Evolutionary conservation across 1,140 invertebrate species (phyloP).

Genomic region (Cepaea nemoralis): DNA sequence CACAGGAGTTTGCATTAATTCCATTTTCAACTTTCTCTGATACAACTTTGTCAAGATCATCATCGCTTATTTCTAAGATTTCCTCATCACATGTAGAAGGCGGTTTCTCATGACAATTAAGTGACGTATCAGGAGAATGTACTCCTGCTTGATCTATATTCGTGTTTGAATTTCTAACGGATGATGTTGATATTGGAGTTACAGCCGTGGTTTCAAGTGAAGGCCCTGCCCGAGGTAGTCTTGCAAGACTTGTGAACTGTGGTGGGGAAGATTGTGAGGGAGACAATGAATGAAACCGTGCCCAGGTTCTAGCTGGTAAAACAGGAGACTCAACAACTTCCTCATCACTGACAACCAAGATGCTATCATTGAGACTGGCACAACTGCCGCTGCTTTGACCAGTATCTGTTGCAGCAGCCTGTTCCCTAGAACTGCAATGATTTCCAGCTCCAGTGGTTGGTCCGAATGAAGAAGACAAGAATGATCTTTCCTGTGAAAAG

Average conservation of each 20-base stretch:
- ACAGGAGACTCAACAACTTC: not conserved
- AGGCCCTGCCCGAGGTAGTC: not conserved
- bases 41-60: not conserved
- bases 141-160: not conserved
- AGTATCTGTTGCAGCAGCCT: not conserved
- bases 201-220: not conserved
- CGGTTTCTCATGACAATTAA: not conserved
- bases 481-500: not conserved
- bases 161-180: not conserved
- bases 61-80: slow-evolving; percentile 38
- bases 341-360: slow-evolving; percentile 13
- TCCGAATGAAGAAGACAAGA: not conserved
- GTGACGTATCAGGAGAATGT: not conserved
- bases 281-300: not conserved
- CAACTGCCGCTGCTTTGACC: not conserved
- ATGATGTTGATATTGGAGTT: not conserved
- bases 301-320: not conserved
- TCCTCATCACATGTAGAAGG: not conserved
- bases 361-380: not conserved
- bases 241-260: not conserved
- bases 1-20: not conserved
- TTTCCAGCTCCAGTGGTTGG: not conserved
- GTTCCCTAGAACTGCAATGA: not conserved
- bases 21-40: not conserved
- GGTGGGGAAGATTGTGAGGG: slow-evolving; percentile 21